Percentiles rank a stretch among this genome's conserved stretches.
Conservation (phyloP, 2,113 vertebrate genomes). For the Apteryx mantelli region DNA sequence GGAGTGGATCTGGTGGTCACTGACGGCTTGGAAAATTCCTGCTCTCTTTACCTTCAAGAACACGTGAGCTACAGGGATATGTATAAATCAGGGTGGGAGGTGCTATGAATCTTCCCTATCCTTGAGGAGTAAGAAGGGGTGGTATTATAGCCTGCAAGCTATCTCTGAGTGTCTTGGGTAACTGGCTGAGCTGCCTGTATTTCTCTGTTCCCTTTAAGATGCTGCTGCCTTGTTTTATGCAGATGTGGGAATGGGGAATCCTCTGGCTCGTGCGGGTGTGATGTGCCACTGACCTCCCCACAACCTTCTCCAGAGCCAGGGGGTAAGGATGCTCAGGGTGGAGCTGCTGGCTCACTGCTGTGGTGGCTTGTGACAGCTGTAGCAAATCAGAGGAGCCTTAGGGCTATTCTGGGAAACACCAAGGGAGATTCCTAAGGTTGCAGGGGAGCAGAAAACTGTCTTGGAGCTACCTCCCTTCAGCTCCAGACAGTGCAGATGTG, state of each 20-base stretch:
- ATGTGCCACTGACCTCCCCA: neutral
- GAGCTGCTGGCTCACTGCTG: neutral
- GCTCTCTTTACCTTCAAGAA: neutral
- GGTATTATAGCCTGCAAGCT: neutral
- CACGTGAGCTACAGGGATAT: accelerated
- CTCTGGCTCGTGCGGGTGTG: neutral
- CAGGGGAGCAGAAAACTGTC: slow-evolving; percentile 21
- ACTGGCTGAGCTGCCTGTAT: neutral
- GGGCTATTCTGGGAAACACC: slow-evolving; percentile 50
- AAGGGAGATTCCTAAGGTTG: slow-evolving; percentile 54
- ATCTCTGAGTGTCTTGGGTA: accelerated
- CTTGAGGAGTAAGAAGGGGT: neutral
- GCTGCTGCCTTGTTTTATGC: neutral
- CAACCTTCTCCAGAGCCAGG: too few relatives aligned
- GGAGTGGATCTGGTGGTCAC: accelerated
- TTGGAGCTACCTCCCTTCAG: neutral
- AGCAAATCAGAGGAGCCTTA: slow-evolving; percentile 34
- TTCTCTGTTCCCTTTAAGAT: neutral
- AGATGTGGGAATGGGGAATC: neutral
- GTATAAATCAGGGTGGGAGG: accelerated
- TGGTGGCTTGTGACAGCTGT: slow-evolving; percentile 13
- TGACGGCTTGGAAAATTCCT: neutral
- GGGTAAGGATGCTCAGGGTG: neutral
- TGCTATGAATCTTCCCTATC: neutral
- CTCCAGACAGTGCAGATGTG: neutral